These are phyloP conservation scores for Sebastes fasciatus DNA, from an alignment of 2,113 vertebrate genomes.

Conservation along the genomic window DNA sequence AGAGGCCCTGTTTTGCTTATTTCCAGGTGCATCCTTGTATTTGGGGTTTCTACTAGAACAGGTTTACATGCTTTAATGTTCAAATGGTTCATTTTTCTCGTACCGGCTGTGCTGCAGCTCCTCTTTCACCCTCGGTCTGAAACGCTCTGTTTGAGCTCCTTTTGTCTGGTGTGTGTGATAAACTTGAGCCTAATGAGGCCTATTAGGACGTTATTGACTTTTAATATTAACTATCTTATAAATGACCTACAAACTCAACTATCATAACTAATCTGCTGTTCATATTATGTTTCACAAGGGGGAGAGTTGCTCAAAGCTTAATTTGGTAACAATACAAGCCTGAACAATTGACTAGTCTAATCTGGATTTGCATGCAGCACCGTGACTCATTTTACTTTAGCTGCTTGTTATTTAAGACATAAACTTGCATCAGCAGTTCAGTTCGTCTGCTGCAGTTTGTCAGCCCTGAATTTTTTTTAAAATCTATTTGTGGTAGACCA, in stretches of 20 bases:
- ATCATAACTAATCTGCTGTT: background rate
- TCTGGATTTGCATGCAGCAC: constrained; percentile 15
- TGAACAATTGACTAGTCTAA: background rate
- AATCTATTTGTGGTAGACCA: background rate
- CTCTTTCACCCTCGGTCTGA: too few species aligned
- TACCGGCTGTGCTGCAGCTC: too few species aligned
- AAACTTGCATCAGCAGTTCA: background rate
- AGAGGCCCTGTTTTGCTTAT: too few species aligned
- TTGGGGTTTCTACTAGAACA: too few species aligned
- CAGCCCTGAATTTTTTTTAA: background rate
- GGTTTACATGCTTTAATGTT: too few species aligned
- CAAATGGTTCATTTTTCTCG: too few species aligned
- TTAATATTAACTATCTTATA: background rate
- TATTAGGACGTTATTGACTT: background rate
- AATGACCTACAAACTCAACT: background rate
- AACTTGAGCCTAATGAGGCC: background rate
- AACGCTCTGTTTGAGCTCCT: too few species aligned
- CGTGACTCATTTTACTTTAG: background rate
- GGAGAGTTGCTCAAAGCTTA: background rate
- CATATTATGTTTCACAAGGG: background rate
- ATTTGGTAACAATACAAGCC: background rate
- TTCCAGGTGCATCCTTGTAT: too few species aligned
- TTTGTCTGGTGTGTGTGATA: background rate
- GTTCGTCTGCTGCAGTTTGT: background rate
- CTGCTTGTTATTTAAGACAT: background rate